Conservation (phyloP, 2,113 vertebrate genomes). For the Charina bottae region DNA sequence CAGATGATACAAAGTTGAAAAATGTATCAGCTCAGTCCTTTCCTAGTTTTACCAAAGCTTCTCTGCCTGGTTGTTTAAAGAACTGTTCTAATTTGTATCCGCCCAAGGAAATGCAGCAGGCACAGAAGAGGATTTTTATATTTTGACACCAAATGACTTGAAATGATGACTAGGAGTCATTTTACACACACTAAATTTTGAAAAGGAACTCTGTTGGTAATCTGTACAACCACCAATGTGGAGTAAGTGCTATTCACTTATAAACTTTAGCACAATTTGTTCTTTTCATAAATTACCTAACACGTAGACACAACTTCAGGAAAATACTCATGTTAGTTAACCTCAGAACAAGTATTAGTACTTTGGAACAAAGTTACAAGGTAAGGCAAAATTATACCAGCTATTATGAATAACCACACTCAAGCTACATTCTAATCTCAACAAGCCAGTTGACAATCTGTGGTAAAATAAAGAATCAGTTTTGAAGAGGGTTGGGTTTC, state of each 20-base stretch:
- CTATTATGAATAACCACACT: neutral
- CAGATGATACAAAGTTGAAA: neutral
- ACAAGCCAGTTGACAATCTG: neutral
- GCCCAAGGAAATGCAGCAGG: neutral
- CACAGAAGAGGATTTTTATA: neutral
- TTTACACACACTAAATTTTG: neutral
- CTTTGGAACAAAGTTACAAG: neutral
- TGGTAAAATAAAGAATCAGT: conserved; percentile 9
- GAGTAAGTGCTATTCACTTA: neutral
- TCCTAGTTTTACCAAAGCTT: neutral
- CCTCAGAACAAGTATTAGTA: neutral
- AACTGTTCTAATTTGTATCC: neutral
- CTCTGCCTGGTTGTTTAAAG: neutral
- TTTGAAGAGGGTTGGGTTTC: neutral
- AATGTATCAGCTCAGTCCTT: neutral
- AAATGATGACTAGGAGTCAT: neutral
- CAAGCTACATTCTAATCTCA: neutral
- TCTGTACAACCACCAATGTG: neutral
- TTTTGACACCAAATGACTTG: neutral
- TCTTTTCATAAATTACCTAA: neutral
- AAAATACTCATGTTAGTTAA: neutral
- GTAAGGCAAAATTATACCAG: neutral
- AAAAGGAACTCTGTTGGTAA: neutral
- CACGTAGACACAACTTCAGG: neutral
- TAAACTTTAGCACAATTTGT: neutral